Evolutionary conservation across 2,888 invertebrate genomes (phyloP).

Genomic region (Sarcophaga subvicina): DNA sequence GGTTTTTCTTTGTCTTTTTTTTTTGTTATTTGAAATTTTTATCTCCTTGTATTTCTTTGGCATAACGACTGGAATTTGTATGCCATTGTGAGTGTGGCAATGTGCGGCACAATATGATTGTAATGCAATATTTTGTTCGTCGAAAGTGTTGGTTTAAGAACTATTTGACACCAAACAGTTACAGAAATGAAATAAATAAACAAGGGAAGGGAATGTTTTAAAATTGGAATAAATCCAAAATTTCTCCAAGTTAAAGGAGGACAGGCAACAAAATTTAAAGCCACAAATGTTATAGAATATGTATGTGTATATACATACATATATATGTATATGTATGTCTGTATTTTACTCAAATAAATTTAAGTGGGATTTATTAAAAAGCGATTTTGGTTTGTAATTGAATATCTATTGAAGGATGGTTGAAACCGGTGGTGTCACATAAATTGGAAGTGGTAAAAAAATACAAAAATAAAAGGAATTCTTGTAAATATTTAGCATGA

Average conservation of each 20-base stretch:
- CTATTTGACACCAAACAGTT: conserved; percentile 68
- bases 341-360: too few relatives aligned
- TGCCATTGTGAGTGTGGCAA: conserved; percentile 2
- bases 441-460: too few relatives aligned
- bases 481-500: too few relatives aligned
- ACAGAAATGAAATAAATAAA: conserved; percentile 33
- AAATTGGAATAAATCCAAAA: conserved; percentile 58
- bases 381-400: too few relatives aligned
- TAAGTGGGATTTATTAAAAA: too few relatives aligned
- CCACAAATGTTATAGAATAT: conserved; percentile 16
- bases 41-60: conserved; percentile 50
- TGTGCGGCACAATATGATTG: conserved; percentile 13
- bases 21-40: conserved; percentile 33
- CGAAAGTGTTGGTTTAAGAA: conserved; percentile 67
- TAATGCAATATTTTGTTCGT: conserved; percentile 38
- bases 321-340: conserved; percentile 4
- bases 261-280: conserved; percentile 2
- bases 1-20: not conserved
- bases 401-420: too few relatives aligned
- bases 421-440: too few relatives aligned
- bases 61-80: conserved; percentile 46
- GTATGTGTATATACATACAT: not conserved
- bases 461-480: too few relatives aligned
- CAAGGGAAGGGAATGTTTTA: not conserved
- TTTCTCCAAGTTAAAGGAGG: not conserved